Base-by-base conservation (phyloP, 1,140 invertebrate genomes). In the Trachymyrmex septentrionalis region DNA sequence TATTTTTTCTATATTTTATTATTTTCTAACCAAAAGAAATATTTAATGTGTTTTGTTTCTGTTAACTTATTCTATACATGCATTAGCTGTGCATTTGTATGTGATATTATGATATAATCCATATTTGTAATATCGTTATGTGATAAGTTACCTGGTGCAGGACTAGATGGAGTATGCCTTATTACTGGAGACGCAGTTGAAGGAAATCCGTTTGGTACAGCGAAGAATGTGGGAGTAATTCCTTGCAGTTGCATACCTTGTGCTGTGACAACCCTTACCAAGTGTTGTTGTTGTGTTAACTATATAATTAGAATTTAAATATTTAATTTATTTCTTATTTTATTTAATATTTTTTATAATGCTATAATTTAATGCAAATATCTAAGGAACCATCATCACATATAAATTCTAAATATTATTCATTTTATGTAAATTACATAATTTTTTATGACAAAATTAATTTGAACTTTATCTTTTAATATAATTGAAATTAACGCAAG, bases 211-310 rank as follows among this genome's bases (percentile, higher is more conserved):
- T 95, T 95, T 5, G 95, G 95, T 64, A 95, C 95, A 72, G 95
- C 95, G 84, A 95, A 95, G 85, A 95, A 95, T 50, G 95, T 94
- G 21, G 95, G 95, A 6, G 94, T 86, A 73, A 95, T 88, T 44
- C 95, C 95, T 89, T 95, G 95, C 34, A 95, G 84, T 80, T 95
- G 95, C 90, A 95, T 94, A 71, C 95, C 94, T 90, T 95, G 95
- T 21, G 95, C 95, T 34, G 95, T 95, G 9, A 95, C 95, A 78
- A 95, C 95, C 55, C 95, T 92, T 27, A 95, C 95, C 48, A 95
- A 88, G 38, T 44, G 38, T 86, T 95, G 95, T 63, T 95, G 95
- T 80, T 95, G 95, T 16, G 95, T 95, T 75, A 95, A 75, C 95
- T 95, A 89, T 95, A 89, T 81, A 93, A 94, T 75, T 57, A 63